These are phyloP conservation scores for Enteromius argenteus DNA, from an alignment of 2,797 vertebrate genomes.

Conservation along the genomic window DNA sequence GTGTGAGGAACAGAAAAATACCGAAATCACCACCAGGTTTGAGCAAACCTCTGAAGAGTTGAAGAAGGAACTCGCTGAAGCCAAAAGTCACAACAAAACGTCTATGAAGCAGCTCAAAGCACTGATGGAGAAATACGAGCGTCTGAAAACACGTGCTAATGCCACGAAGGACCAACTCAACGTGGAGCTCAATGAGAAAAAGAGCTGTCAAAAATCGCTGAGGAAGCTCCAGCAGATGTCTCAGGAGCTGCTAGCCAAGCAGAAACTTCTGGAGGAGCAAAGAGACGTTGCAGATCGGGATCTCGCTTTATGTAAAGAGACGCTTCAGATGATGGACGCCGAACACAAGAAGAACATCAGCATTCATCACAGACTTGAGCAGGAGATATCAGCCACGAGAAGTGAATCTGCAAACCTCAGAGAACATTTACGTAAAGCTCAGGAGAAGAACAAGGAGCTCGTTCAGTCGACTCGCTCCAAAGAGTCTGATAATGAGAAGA, in stretches of 20 bases:
- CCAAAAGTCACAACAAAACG: constrained; percentile 43
- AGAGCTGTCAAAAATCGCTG: constrained; percentile 48
- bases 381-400: constrained; percentile 38
- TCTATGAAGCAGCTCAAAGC: constrained; percentile 51
- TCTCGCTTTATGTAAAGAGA: constrained; percentile 22
- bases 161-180: constrained; percentile 45
- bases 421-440: constrained; percentile 40
- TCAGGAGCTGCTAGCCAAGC: constrained; percentile 50
- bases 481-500: constrained; percentile 50
- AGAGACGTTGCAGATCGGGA: constrained; percentile 42
- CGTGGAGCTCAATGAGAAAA: constrained; percentile 44
- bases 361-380: constrained; percentile 41
- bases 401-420: constrained; percentile 44
- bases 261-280: constrained; percentile 49
- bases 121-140: constrained; percentile 62
- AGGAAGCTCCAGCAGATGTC: constrained; percentile 41
- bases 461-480: constrained; percentile 12
- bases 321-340: constrained; percentile 44
- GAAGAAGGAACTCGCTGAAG: constrained; percentile 35
- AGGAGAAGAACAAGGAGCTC: constrained; percentile 53
- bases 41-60: constrained; percentile 38
- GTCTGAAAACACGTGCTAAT: constrained; percentile 48
- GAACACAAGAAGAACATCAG: constrained; percentile 35
- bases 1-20: constrained; percentile 41
- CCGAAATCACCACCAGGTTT: constrained; percentile 31